These are phyloP conservation scores for Brachionus plicatilis DNA, from an alignment of 1,140 invertebrate species.

Conservation along the genomic window DNA sequence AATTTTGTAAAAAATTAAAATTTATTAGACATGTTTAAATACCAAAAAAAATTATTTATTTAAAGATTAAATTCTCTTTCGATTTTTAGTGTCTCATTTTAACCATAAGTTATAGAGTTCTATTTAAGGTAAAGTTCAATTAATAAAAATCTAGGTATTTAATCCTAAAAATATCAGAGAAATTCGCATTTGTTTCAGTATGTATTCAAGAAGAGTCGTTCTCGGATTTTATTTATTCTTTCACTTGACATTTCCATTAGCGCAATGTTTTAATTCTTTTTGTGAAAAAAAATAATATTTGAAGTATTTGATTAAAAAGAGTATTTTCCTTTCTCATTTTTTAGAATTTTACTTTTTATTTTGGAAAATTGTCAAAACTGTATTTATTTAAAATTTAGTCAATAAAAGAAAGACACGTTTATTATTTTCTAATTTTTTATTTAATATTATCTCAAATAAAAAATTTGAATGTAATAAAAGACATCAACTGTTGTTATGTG, in stretches of 20 bases:
- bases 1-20: not conserved
- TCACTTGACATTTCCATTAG: not conserved
- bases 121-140: not conserved
- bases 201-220: not conserved
- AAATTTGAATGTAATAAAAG: no score
- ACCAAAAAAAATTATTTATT: not conserved
- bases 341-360: no score
- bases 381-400: no score
- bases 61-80: not conserved
- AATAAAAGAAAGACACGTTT: no score
- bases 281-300: not conserved
- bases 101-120: not conserved
- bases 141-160: not conserved
- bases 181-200: not conserved
- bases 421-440: no score
- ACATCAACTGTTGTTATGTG: no score
- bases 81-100: not conserved
- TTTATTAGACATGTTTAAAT: not conserved
- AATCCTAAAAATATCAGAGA: not conserved
- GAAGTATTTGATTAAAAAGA: no score
- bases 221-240: not conserved
- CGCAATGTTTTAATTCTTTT: not conserved
- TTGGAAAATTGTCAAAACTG: no score
- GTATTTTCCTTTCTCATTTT: no score
- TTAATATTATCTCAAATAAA: no score